A percentile compares a stretch with the other conserved stretches of the same genome.
phyloP scores from a whole-genome alignment of 2,113 vertebrate genomes.

The Sapajus apella region DNA sequence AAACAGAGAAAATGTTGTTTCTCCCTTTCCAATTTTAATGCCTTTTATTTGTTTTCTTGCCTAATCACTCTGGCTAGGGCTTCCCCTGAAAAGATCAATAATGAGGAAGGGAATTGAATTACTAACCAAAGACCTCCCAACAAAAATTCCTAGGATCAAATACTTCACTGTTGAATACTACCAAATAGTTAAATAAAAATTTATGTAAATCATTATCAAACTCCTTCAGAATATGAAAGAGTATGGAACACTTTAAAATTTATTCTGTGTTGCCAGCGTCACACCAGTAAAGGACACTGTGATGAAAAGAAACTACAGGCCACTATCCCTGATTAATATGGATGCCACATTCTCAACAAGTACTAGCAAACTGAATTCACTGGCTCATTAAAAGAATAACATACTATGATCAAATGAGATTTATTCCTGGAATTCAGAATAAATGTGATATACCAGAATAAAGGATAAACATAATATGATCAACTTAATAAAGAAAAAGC shows the following conservation, averaged over 20 bases:
- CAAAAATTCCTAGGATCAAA: neutral
- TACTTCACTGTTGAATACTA: neutral
- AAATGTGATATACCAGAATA: neutral
- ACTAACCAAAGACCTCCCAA: neutral
- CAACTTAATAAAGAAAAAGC: neutral
- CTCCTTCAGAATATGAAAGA: neutral
- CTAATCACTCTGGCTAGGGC: neutral
- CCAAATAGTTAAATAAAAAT: neutral
- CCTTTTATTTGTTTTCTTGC: neutral
- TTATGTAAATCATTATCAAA: neutral
- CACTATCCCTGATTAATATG: neutral
- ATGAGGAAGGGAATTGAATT: neutral
- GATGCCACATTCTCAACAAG: neutral
- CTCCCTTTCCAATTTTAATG: neutral
- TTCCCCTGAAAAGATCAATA: neutral
- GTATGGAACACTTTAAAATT: neutral
- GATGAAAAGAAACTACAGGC: neutral
- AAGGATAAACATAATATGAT: neutral
- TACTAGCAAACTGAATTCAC: neutral
- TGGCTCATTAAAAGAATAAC: neutral
- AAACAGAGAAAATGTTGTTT: neutral
- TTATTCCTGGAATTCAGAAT: neutral
- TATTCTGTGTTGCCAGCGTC: neutral
- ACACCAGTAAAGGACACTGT: neutral
- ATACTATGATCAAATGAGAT: neutral